These are phyloP conservation scores for Drosophila eohydei DNA, from an alignment of 2,888 invertebrate genomes.

Conservation along the genomic window DNA sequence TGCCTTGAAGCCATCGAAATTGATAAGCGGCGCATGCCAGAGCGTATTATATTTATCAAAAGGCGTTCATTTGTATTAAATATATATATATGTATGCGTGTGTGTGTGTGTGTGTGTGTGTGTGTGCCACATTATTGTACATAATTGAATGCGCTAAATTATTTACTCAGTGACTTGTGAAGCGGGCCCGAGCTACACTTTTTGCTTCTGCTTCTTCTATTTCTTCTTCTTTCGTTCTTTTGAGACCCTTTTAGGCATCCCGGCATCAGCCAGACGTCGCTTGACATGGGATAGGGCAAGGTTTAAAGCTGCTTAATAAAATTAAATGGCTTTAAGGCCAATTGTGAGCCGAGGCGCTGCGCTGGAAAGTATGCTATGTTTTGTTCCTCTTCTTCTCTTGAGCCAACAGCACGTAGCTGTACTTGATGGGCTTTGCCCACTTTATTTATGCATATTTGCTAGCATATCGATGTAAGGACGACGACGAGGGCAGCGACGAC, in stretches of 20 bases:
- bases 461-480: constrained; percentile 57
- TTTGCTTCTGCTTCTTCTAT: not conserved
- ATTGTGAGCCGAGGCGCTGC: constrained; percentile 27
- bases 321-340: constrained; percentile 71
- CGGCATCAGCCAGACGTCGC: not conserved
- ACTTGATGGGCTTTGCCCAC: constrained; percentile 47
- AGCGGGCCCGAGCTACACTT: constrained; percentile 14
- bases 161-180: constrained; percentile 65
- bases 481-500: constrained; percentile 5
- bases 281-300: constrained; percentile 6
- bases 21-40: constrained; percentile 15
- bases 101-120: constrained; percentile 7
- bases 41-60: constrained; percentile 22
- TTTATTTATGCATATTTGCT: constrained; percentile 62
- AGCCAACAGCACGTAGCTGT: constrained; percentile 48
- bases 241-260: constrained; percentile 4
- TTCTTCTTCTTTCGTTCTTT: not conserved
- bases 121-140: constrained; percentile 59
- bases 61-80: constrained; percentile 30
- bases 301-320: constrained; percentile 67
- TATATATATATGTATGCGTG: not conserved
- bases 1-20: constrained; percentile 15
- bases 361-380: constrained; percentile 49
- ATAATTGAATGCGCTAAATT: constrained; percentile 73
- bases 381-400: constrained; percentile 11